A percentile compares a stretch with the other conserved stretches of the same genome.
Evolutionary conservation across 2,888 invertebrate species (phyloP).

Genomic region (Teleiodes luculella): DNA sequence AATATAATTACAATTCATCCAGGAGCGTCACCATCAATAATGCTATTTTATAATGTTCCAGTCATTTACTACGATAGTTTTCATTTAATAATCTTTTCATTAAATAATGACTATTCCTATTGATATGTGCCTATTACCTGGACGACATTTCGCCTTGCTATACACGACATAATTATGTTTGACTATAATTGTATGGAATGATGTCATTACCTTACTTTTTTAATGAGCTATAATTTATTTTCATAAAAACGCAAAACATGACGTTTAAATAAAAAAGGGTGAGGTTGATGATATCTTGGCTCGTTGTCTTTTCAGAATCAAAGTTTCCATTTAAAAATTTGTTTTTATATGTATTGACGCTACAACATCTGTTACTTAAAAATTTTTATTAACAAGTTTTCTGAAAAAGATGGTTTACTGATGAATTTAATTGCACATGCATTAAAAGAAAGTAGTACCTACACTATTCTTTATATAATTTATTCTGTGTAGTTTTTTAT

Average conservation of each 20-base stretch:
- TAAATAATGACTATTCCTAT: not conserved
- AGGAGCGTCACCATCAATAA: slow-evolving; percentile 24
- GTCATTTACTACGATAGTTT: not conserved
- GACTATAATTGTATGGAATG: not conserved
- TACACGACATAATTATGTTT: not conserved
- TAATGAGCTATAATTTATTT: not conserved
- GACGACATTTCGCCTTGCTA: not conserved
- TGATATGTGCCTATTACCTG: slow-evolving; percentile 2
- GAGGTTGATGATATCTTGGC: not conserved
- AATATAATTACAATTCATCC: slow-evolving; percentile 37
- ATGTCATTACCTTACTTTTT: not conserved
- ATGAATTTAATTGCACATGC: no score
- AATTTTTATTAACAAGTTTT: no score
- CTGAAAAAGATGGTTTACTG: no score
- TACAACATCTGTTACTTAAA: no score
- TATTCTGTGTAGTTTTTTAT: no score
- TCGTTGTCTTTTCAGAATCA: no score
- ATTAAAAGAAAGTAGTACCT: no score
- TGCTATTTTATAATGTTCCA: slow-evolving; percentile 20
- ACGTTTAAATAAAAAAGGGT: not conserved
- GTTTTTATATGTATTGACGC: no score
- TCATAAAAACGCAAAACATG: not conserved
- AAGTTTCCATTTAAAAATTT: no score
- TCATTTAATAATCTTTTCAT: slow-evolving; percentile 1
- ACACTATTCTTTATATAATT: no score